Conservation (phyloP, 2,797 vertebrate genomes). For the Ctenochaetus hawaiiensis region DNA sequence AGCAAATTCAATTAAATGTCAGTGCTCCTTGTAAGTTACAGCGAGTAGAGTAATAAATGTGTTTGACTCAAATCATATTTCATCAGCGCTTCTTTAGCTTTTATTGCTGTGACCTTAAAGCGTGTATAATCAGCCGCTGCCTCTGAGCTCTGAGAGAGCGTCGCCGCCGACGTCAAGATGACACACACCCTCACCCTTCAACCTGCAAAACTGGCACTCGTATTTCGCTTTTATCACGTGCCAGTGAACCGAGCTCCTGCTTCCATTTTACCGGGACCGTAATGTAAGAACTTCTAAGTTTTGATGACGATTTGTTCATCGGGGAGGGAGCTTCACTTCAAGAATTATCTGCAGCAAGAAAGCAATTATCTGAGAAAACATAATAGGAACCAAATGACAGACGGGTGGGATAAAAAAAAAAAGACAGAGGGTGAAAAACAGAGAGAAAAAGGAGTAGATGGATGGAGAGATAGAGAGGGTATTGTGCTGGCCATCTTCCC, state of each 20-base stretch:
- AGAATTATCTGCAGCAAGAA: slow-evolving; percentile 65
- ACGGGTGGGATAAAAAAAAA: slow-evolving; percentile 48
- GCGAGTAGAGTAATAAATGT: slow-evolving; percentile 66
- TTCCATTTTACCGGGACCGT: slow-evolving; percentile 50
- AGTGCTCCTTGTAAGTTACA: slow-evolving; percentile 54
- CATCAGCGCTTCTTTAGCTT: slow-evolving; percentile 69
- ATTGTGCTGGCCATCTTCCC: slow-evolving; percentile 74
- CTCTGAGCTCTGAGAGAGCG: slow-evolving; percentile 40
- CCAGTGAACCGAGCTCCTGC: slow-evolving; percentile 51
- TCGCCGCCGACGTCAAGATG: slow-evolving; percentile 49
- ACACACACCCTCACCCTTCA: slow-evolving; percentile 64
- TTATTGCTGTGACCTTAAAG: slow-evolving; percentile 77
- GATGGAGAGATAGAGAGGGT: slow-evolving; percentile 48
- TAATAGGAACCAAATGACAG: slow-evolving; percentile 65
- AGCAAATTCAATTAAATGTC: slow-evolving; percentile 66
- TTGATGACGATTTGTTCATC: slow-evolving; percentile 72
- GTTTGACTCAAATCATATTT: slow-evolving; percentile 73
- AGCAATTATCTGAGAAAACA: slow-evolving; percentile 76
- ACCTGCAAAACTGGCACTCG: slow-evolving; percentile 51
- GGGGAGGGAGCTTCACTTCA: slow-evolving; percentile 48
- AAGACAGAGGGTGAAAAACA: slow-evolving; percentile 38
- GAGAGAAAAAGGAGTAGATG: slow-evolving; percentile 41
- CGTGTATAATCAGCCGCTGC: slow-evolving; percentile 57
- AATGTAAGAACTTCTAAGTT: slow-evolving; percentile 67
- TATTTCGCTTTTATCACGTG: slow-evolving; percentile 74